Evolutionary conservation across 2,113 vertebrate species (phyloP), one percentile per base, ranked within the genome.

Genomic region (Conger conger): DNA sequence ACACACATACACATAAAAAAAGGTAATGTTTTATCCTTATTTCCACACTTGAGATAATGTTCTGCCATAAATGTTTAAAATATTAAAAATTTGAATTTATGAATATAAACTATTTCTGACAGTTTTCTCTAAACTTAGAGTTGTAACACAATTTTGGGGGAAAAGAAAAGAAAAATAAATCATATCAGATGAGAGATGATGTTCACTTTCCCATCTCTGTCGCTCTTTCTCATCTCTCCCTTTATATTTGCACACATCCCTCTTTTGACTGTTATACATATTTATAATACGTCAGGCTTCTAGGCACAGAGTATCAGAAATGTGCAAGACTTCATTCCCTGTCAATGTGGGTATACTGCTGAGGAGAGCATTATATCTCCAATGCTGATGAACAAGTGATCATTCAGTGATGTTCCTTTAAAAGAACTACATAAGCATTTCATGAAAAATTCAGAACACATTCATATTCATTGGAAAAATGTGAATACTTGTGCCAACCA

Each of bases 61-160:
- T 84, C 84, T 79, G 36, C 84, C 68, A 36, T 35, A 87, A 91
- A 86, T 87, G 86, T 87, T 87, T 86, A 83, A 91, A 89, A 90
- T 88, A 89, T 45, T 88, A 86, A 89, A 84, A 73, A 63, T 91
- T 83, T 86, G 87, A 91, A 90, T 89, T 87, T 87, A 91, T 93
- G 90, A 93, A 93, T 90, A 88, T 87, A 89, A 90, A 91, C 20
- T 30, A 68, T 82, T 57, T 54, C 33, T 91, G 89, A 89, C 90
- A 92, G 88, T 86, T 90, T 86, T 84, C n/a, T 80, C 88, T 80
- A 86, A 91, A 90, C 89, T 18, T 68, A 30, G 80, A 76, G 60
- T 82, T 86, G 73, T 82, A 83, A 76, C 78, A 86, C 80, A 82
- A 60, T 79, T 54, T 79, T 50, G 45, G 11, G 13, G 81, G 27